phyloP scores from a whole-genome alignment of 2,113 vertebrate species.

The Numida meleagris region DNA sequence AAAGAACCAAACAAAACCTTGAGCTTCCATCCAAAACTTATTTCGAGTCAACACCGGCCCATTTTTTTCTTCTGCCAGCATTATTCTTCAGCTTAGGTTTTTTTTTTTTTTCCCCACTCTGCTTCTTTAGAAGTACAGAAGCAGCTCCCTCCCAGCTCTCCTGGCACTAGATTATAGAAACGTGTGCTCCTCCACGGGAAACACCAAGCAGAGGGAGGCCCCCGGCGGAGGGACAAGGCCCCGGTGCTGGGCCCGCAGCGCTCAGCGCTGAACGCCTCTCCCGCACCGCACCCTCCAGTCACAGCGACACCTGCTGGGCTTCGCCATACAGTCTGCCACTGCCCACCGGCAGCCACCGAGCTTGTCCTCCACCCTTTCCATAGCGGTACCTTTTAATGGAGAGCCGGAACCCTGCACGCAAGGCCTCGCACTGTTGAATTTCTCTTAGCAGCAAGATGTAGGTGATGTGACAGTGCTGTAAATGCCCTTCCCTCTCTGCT shows the following conservation, averaged over 20 bases:
- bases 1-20: not conserved
- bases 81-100: not conserved
- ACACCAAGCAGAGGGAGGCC: fast-evolving
- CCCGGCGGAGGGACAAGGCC: not conserved
- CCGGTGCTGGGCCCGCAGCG: not conserved
- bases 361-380: not conserved
- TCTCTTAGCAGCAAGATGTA: not conserved
- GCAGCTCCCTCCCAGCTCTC: not conserved
- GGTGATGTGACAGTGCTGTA: not conserved
- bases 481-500: not conserved
- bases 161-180: not conserved
- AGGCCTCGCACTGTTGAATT: not conserved
- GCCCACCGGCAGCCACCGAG: constrained; percentile 14
- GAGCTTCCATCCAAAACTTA: not conserved
- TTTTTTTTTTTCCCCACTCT: too few species aligned
- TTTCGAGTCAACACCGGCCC: not conserved
- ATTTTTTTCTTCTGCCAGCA: not conserved
- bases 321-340: not conserved
- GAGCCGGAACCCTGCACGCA: not conserved
- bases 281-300: not conserved
- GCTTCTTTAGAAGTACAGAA: not conserved
- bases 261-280: too few species aligned
- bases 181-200: not conserved
- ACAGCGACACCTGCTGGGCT: not conserved
- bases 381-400: not conserved